These are phyloP conservation scores for Drosophila antonietae DNA, from an alignment of 2,888 invertebrate genomes.

Conservation along the genomic window DNA sequence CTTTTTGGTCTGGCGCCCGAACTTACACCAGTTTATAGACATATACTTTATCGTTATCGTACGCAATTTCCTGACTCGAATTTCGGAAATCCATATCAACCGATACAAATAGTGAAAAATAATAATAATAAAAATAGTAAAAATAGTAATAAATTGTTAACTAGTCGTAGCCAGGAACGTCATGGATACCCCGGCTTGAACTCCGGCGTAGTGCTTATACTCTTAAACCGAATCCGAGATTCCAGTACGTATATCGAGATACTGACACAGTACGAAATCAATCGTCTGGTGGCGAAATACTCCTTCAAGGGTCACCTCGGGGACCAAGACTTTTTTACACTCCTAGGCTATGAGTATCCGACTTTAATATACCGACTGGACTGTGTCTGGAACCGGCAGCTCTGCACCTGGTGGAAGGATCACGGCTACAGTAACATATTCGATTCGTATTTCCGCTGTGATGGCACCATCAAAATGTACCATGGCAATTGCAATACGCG, in stretches of 20 bases:
- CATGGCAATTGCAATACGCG: constrained; percentile 92
- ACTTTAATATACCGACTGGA: constrained; percentile 90
- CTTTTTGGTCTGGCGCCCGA: constrained; percentile 91
- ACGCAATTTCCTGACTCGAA: constrained; percentile 87
- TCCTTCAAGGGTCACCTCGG: constrained; percentile 90
- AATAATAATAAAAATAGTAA: constrained; percentile 49
- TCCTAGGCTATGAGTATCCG: constrained; percentile 89
- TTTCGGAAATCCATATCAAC: constrained; percentile 86
- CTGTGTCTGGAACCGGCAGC: constrained; percentile 92
- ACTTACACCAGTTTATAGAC: constrained; percentile 91
- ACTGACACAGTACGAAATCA: constrained; percentile 86
- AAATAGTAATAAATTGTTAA: constrained; percentile 42
- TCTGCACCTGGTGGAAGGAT: constrained; percentile 93
- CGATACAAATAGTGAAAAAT: constrained; percentile 66
- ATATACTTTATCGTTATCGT: constrained; percentile 89
- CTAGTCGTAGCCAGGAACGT: constrained; percentile 64
- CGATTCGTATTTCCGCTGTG: constrained; percentile 89
- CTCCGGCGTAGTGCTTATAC: constrained; percentile 91
- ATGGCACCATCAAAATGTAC: constrained; percentile 88
- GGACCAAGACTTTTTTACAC: constrained; percentile 92
- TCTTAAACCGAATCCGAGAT: constrained; percentile 88
- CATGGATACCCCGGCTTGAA: constrained; percentile 91
- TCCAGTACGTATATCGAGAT: constrained; percentile 87
- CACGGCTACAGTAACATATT: constrained; percentile 91
- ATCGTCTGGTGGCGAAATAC: constrained; percentile 87